Evolutionary conservation across 2,888 invertebrate species (phyloP), one percentile per base, ranked within the genome.

Genomic region (Conus canariensis): DNA sequence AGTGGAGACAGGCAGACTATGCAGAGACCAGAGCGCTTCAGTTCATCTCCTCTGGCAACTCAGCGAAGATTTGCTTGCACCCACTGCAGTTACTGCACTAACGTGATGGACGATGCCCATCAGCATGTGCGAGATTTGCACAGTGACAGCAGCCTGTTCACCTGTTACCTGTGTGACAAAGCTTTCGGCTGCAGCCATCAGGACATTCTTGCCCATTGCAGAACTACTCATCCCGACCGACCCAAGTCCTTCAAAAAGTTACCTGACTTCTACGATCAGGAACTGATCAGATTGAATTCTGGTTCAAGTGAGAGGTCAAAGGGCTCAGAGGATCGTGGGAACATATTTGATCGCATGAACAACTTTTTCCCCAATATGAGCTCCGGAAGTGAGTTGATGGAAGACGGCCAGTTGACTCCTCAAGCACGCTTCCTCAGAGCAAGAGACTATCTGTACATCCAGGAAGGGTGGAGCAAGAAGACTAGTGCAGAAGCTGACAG

Each of bases 401-500:
- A 92, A 3, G 56, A 87, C 16, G 85, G 82, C 0, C 87, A 91
- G 85, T 64, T 60, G n/a, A 83, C 60, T 7, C 87, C 90, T n/a
- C 87, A 90, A 19, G 89, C 90, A 22, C 92, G 91, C 85, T 87
- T 80, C 56, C 91, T 91, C 74, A 88, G 89, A 58, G 93, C 93
- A 5, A 91, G 91, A 30, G 92, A 92, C 45, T 93, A 92, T 85
- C 86, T 92, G 85, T 89, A 91, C 45, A 89, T 93, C 19, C 91
- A 90, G 45, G 92, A 92, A 67, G 90, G 90, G 10, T 91, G 90
- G 90, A 90, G 87, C 56, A 92, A 90, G 77, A 94, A 93, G 88
- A 93, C 93, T 0, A 93, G 92, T 74, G 94, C 93, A 1, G 94
- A 94, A 88, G 94, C 94, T 12, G 94, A 94, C 90, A 94, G 94